These are phyloP conservation scores for Linurgus olivaceus DNA, from an alignment of 2,797 vertebrate species.

Conservation along the genomic window DNA sequence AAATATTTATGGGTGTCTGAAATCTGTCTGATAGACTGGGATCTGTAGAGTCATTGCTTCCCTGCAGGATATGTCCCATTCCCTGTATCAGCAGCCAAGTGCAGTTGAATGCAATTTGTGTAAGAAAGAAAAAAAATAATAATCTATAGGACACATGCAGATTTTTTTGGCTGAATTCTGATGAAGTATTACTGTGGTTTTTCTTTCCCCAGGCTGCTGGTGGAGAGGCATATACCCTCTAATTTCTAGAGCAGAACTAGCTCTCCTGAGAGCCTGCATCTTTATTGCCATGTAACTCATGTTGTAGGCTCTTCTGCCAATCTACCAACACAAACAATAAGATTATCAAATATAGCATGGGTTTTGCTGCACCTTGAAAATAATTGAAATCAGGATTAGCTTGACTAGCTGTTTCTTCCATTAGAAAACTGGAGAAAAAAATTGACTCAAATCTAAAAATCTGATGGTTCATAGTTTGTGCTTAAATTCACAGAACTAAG, in stretches of 20 bases:
- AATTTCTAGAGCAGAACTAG: not conserved
- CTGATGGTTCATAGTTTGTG: not conserved
- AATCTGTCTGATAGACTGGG: not conserved
- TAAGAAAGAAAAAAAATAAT: not conserved
- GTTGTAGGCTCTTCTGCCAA: not conserved
- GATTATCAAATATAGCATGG: not conserved
- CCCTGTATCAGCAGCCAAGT: not conserved
- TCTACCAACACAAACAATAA: not conserved
- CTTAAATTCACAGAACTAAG: not conserved
- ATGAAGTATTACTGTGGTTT: not conserved
- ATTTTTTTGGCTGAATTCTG: not conserved
- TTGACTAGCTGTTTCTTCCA: not conserved
- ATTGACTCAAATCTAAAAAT: not conserved
- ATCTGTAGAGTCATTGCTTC: not conserved
- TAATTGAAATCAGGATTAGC: not conserved
- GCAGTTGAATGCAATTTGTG: not conserved
- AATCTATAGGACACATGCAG: not conserved
- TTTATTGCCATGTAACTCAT: not conserved
- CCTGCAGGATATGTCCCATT: not conserved
- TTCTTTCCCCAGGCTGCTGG: not conserved
- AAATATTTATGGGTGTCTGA: not conserved
- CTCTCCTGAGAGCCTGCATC: rapidly evolving
- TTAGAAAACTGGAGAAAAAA: not conserved
- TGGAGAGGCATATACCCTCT: not conserved
- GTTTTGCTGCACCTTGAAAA: not conserved